A percentile compares a stretch with the other conserved stretches of the same genome.
These are phyloP conservation scores for Tapirus terrestris DNA, from an alignment of 2,113 vertebrate genomes.

Conservation along the genomic window DNA sequence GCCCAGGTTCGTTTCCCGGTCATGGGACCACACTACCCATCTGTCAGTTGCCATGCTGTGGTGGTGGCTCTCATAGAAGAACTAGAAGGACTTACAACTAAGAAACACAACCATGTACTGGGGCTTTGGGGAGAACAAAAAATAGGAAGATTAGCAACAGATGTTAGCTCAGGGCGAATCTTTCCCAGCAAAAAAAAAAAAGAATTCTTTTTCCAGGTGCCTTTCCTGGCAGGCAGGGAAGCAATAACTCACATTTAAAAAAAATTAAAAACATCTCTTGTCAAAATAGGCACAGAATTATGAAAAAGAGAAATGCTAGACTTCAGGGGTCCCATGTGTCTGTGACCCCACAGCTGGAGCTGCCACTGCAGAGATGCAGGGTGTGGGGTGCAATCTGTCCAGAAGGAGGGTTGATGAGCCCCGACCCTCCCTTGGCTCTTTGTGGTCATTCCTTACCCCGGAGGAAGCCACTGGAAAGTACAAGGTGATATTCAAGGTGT, in stretches of 20 bases:
- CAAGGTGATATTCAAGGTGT: conserved; percentile 44
- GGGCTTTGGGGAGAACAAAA: no score
- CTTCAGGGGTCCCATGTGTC: not conserved
- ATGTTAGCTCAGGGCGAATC: no score
- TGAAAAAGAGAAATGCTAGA: not conserved
- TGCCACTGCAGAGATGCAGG: not conserved
- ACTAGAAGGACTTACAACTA: no score
- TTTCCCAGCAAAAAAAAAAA: no score
- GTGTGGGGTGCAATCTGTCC: no score
- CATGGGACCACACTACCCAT: no score
- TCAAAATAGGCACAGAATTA: not conserved
- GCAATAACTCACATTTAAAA: not conserved
- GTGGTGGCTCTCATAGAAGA: no score
- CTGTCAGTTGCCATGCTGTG: no score
- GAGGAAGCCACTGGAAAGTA: not conserved
- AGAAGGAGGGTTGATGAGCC: not conserved
- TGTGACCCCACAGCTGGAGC: not conserved
- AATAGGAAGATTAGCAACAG: no score
- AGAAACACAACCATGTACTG: no score
- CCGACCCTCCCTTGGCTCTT: not conserved
- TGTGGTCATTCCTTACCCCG: not conserved
- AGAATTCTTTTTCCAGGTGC: not conserved
- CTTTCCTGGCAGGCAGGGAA: not conserved
- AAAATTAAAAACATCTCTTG: not conserved
- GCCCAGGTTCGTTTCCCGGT: no score